Conservation (phyloP, 1,140 invertebrate species). For the Conus ventricosus region DNA sequence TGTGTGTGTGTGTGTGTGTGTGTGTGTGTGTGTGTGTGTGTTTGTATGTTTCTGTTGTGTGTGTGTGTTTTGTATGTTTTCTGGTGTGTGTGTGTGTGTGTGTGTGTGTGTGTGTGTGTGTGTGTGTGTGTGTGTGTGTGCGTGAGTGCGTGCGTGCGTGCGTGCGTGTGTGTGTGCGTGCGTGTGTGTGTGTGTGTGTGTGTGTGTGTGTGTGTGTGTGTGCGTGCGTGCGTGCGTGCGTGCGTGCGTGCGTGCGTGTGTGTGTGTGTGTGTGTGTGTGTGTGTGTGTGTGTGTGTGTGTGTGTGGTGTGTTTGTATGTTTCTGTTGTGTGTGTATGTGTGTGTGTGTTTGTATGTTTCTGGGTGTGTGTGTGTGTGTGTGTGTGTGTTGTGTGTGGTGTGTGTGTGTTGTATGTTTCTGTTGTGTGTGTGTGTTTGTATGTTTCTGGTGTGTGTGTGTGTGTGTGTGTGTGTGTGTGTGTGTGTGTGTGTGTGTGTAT, state of each 20-base stretch:
- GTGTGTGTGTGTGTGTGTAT: no score
- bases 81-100: no score
- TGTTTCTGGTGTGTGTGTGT: background rate
- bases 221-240: background rate
- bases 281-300: background rate
- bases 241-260: background rate
- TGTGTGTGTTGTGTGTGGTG: background rate
- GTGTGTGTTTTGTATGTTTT: no score
- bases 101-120: no score
- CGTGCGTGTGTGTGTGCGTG: background rate
- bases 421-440: no score
- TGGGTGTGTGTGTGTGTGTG: background rate
- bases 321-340: background rate
- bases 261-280: background rate
- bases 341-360: background rate
- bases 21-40: background rate
- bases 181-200: background rate
- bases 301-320: background rate
- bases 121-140: background rate
- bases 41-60: no score
- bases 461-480: background rate
- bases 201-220: background rate
- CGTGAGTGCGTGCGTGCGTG: background rate
- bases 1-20: background rate
- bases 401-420: no score